Percentiles rank a stretch among this genome's conserved stretches.
Evolutionary conservation across 2,113 vertebrate species (phyloP).

Genomic region (Sarotherodon lohbergeri): DNA sequence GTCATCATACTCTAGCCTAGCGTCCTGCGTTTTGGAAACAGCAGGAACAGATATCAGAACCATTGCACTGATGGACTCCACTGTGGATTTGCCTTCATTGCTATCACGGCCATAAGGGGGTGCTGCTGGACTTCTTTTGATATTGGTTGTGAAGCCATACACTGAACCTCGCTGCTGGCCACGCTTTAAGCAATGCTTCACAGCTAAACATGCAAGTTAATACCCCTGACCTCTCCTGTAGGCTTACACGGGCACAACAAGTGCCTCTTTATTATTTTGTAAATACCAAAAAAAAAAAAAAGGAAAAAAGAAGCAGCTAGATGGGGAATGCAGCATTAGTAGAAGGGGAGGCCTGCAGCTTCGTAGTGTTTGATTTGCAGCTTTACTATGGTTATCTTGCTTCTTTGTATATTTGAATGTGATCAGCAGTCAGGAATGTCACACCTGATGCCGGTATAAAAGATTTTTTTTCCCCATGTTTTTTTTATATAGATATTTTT

Average conservation of each 20-base stretch:
- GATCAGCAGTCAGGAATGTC: conserved; percentile 70
- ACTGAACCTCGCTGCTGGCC: conserved; percentile 57
- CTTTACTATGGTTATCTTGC: conserved; percentile 56
- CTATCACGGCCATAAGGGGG: conserved; percentile 56
- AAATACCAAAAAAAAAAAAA: conserved; percentile 50
- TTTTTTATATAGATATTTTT: neutral
- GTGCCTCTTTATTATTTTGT: conserved; percentile 62
- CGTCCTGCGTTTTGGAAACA: conserved; percentile 30
- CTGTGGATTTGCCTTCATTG: conserved; percentile 65
- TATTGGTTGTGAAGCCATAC: conserved; percentile 63
- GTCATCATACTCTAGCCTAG: conserved; percentile 40
- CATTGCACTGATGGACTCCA: conserved; percentile 57
- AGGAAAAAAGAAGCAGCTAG: neutral
- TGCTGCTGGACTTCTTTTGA: conserved; percentile 55
- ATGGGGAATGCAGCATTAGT: conserved; percentile 52
- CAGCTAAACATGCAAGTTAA: conserved; percentile 56
- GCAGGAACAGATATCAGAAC: conserved; percentile 44
- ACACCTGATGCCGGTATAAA: conserved; percentile 53
- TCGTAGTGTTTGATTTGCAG: conserved; percentile 65
- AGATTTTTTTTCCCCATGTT: neutral
- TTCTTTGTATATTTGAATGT: conserved; percentile 70
- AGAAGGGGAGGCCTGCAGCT: conserved; percentile 50
- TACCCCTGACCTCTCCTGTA: conserved; percentile 61
- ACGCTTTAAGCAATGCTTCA: conserved; percentile 62
- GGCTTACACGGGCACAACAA: conserved; percentile 59